phyloP scores from a whole-genome alignment of 2,113 vertebrate species.

The Hemichromis elongatus region DNA sequence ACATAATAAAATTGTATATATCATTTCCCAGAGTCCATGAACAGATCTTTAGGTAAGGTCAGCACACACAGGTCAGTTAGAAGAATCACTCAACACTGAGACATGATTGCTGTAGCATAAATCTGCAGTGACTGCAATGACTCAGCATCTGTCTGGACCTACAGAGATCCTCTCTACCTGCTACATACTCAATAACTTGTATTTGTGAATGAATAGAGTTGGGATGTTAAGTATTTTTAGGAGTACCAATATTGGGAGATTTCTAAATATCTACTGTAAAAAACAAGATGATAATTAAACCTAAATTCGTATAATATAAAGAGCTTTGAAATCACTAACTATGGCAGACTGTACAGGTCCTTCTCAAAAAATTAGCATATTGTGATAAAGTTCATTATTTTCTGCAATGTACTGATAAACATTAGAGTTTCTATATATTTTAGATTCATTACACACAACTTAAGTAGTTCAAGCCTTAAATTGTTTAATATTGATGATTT shows the following conservation, averaged over 20 bases:
- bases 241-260: not conserved
- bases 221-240: not conserved
- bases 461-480: no score
- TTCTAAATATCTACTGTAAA: not conserved
- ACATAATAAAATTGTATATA: not conserved
- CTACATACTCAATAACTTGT: not conserved
- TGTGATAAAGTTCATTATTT: no score
- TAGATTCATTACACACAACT: no score
- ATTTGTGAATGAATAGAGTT: not conserved
- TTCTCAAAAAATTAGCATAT: no score
- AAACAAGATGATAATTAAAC: not conserved
- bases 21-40: not conserved
- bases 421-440: no score
- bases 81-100: not conserved
- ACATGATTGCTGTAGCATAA: not conserved
- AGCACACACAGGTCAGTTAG: not conserved
- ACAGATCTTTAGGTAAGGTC: not conserved
- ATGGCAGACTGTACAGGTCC: no score
- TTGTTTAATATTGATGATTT: no score
- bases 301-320: no score
- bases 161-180: not conserved
- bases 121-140: not conserved
- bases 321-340: no score
- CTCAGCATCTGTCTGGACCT: not conserved
- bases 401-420: no score